These are phyloP conservation scores for Penaeus monodon DNA, from an alignment of 2,888 invertebrate species.

Conservation along the genomic window DNA sequence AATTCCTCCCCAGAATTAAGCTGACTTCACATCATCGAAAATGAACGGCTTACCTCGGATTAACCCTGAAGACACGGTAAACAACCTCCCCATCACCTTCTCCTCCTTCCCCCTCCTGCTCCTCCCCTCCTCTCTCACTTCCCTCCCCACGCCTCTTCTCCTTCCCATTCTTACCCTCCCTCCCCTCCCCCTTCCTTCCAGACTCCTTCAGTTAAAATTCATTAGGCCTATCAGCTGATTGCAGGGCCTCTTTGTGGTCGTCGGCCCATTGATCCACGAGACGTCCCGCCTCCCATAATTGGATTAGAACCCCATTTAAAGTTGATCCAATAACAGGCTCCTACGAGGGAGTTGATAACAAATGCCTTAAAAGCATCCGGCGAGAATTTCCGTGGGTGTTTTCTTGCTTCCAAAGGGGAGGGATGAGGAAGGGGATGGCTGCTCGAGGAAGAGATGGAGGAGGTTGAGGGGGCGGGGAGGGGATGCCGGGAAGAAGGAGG, in stretches of 20 bases:
- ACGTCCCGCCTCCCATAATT: conserved; percentile 38
- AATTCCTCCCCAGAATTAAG: too few relatives aligned
- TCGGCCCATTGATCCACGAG: conserved; percentile 27
- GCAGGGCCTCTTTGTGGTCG: conserved; percentile 18
- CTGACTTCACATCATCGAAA: too few relatives aligned
- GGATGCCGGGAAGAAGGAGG: too few relatives aligned
- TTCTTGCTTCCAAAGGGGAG: conserved; percentile 5
- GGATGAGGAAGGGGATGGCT: not conserved
- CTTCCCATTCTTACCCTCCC: not conserved
- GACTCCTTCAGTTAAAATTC: conserved; percentile 9
- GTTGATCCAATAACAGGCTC: conserved; percentile 45
- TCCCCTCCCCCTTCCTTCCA: not conserved
- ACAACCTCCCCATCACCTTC: not conserved
- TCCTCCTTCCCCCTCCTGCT: not conserved
- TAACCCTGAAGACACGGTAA: too few relatives aligned
- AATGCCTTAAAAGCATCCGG: too few relatives aligned
- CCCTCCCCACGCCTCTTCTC: not conserved
- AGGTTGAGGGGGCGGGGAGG: not conserved
- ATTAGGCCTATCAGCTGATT: conserved; percentile 23
- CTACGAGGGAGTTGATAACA: too few relatives aligned
- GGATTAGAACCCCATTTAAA: conserved; percentile 51
- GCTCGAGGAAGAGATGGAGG: not conserved
- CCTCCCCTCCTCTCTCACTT: not conserved
- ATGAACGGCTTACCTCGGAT: too few relatives aligned
- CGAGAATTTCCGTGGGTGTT: not conserved